These are phyloP conservation scores for Pipistrellus nathusii DNA, from an alignment of 2,797 vertebrate genomes.

Conservation along the genomic window DNA sequence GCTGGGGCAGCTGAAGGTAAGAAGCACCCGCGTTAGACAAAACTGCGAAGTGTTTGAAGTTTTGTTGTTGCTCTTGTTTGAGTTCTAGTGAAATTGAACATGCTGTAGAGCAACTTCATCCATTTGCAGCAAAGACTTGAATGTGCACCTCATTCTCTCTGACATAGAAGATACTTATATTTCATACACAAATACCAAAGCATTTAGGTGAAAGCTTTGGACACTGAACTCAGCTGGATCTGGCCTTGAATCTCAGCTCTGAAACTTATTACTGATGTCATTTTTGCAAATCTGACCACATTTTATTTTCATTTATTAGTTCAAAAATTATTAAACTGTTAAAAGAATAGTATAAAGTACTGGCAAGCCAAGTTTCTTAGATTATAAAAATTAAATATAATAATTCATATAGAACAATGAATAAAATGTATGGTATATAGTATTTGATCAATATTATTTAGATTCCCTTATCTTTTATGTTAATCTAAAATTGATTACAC, in stretches of 20 bases:
- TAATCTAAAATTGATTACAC: not conserved
- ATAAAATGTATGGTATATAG: not conserved
- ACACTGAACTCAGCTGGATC: not conserved
- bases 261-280: not conserved
- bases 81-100: not conserved
- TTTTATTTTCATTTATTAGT: not conserved
- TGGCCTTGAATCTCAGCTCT: not conserved
- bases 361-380: not conserved
- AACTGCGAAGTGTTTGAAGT: not conserved
- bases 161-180: not conserved
- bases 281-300: not conserved
- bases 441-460: not conserved
- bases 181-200: not conserved
- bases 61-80: not conserved
- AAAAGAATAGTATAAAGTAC: not conserved
- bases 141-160: not conserved
- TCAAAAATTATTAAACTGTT: not conserved
- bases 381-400: slow-evolving; percentile 11
- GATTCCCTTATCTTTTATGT: not conserved
- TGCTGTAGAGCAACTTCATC: not conserved
- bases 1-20: slow-evolving; percentile 50
- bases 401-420: not conserved
- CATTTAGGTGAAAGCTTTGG: not conserved
- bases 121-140: not conserved
- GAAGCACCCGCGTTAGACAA: not conserved